Evolutionary conservation across 2,797 vertebrate genomes (phyloP).

Genomic region (Trichosurus vulpecula): DNA sequence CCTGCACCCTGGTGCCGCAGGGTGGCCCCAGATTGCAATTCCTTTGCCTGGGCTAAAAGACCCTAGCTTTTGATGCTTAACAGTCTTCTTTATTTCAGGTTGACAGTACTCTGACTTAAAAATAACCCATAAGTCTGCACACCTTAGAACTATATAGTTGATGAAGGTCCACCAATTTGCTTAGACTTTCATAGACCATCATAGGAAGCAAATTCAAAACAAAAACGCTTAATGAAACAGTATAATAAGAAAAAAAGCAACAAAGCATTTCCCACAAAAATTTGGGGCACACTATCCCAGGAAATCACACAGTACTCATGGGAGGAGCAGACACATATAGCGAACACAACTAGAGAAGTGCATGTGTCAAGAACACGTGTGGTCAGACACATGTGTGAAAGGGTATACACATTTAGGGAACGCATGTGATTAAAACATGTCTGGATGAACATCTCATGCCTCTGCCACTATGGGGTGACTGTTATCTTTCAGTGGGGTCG

Average conservation of each 20-base stretch:
- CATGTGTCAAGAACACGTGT: not conserved
- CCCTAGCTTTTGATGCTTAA: not conserved
- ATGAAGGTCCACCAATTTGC: not conserved
- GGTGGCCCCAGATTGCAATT: no score
- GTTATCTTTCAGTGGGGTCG: not conserved
- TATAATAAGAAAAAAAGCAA: not conserved
- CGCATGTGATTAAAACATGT: not conserved
- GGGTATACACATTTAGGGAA: not conserved
- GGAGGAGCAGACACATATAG: not conserved
- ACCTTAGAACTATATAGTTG: not conserved
- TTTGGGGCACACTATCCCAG: not conserved
- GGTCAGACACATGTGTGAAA: not conserved
- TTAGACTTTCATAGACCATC: not conserved
- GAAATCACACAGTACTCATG: not conserved
- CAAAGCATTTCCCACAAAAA: not conserved
- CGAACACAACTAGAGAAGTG: not conserved
- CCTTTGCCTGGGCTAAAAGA: no score
- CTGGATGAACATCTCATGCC: not conserved
- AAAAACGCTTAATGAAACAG: not conserved
- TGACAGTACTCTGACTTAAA: not conserved
- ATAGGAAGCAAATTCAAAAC: not conserved
- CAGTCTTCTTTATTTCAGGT: not conserved
- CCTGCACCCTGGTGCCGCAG: not conserved
- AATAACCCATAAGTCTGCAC: not conserved
- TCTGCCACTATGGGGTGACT: not conserved